A percentile compares a stretch with the other conserved stretches of the same genome.
Evolutionary conservation across 1,140 invertebrate genomes (phyloP).

Genomic region (Drosophila azteca): DNA sequence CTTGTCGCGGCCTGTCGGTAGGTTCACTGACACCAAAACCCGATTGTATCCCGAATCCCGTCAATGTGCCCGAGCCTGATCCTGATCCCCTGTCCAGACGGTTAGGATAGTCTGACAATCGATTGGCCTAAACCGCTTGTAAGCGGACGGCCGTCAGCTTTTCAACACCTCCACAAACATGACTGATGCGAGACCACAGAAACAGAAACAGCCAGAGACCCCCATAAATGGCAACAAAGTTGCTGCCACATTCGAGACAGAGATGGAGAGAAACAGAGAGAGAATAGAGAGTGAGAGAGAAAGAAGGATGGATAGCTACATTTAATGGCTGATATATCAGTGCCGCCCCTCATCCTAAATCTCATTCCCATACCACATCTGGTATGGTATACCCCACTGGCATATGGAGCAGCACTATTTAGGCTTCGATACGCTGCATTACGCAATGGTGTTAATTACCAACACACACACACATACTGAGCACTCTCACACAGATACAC

Average conservation of each 20-base stretch:
- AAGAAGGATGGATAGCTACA: not conserved
- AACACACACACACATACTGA: conserved; percentile 63
- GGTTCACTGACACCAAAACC: conserved; percentile 61
- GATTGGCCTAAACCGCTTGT: conserved; percentile 53
- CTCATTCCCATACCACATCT: conserved; percentile 29
- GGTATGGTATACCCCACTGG: conserved; percentile 24
- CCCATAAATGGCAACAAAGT: conserved; percentile 55
- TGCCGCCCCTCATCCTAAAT: conserved; percentile 40
- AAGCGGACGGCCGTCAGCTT: conserved; percentile 45
- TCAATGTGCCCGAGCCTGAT: not conserved
- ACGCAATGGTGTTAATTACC: conserved; percentile 83
- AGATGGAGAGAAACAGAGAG: conserved; percentile 10
- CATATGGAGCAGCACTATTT: conserved; percentile 82
- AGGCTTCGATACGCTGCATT: conserved; percentile 83
- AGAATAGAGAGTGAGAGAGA: conserved; percentile 13
- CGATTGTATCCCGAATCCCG: conserved; percentile 7
- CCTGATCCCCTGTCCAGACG: conserved; percentile 51
- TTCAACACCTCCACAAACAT: conserved; percentile 64
- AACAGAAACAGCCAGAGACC: not conserved
- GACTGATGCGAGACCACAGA: conserved; percentile 16
- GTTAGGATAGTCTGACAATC: conserved; percentile 47
- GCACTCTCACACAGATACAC: conserved; percentile 20
- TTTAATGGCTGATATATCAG: conserved; percentile 54
- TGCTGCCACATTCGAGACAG: conserved; percentile 33
- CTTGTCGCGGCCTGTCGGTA: conserved; percentile 9